Percentiles rank a stretch among this genome's conserved stretches.
Conservation (phyloP, 2,113 vertebrate genomes). For the Tenrec ecaudatus region DNA sequence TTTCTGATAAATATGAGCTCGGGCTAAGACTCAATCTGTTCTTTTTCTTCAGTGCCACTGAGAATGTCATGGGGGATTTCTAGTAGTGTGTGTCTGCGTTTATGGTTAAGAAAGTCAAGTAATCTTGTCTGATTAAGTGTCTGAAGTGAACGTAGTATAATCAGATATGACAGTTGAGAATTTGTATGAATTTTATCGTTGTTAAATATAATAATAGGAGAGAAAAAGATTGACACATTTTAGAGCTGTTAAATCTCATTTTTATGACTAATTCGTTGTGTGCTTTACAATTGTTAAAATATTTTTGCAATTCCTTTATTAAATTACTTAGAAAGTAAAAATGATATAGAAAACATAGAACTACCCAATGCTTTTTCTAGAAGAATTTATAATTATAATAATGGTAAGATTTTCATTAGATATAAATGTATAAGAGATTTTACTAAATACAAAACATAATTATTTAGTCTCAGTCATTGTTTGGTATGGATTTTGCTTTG, state of each 20-base stretch:
- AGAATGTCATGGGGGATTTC: background rate
- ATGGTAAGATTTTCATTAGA: conserved; percentile 5
- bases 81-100: conserved; percentile 45
- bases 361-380: background rate
- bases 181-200: background rate
- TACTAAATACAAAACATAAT: background rate
- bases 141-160: conserved; percentile 23
- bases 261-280: background rate
- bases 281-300: background rate
- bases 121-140: conserved; percentile 65
- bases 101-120: conserved; percentile 56
- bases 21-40: conserved; percentile 52
- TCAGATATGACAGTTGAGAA: conserved; percentile 53
- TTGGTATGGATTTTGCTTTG: conserved; percentile 32
- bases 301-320: background rate
- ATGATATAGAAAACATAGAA: background rate
- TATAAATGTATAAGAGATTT: background rate
- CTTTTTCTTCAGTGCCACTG: conserved; percentile 38
- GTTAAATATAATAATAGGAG: conserved; percentile 11
- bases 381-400: conserved; percentile 22
- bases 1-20: conserved; percentile 66
- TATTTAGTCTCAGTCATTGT: background rate
- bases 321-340: background rate
- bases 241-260: background rate
- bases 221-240: background rate